These are phyloP conservation scores for Echinometra lucunter DNA, from an alignment of 53 echinoderm and acorn worm species.

Conservation along the genomic window DNA sequence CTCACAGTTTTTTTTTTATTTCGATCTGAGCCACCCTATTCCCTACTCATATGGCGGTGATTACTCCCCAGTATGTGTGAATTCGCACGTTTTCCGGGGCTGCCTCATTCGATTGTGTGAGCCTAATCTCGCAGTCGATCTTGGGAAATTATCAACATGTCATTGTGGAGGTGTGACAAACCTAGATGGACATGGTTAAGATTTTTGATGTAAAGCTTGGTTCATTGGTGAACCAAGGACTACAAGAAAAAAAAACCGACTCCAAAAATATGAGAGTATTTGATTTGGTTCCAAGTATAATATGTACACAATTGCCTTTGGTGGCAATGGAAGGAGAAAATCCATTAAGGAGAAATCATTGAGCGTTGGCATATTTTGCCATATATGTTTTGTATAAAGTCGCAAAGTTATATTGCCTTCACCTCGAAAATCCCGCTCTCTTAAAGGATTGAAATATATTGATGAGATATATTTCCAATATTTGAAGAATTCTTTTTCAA, in stretches of 20 bases:
- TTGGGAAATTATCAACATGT: neutral
- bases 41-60: neutral
- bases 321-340: neutral
- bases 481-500: too few relatives aligned
- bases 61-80: neutral
- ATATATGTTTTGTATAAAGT: neutral
- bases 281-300: neutral
- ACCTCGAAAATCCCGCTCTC: neutral
- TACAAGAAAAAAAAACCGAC: neutral
- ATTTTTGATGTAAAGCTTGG: neutral
- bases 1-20: neutral
- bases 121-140: conserved; percentile 3
- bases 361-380: neutral
- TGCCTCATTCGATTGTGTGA: neutral
- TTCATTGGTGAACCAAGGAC: neutral
- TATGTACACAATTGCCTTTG: neutral
- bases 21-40: neutral
- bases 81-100: conserved; percentile 12
- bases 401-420: too few relatives aligned
- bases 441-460: neutral
- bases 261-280: neutral
- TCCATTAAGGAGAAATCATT: neutral
- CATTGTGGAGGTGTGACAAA: neutral
- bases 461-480: too few relatives aligned
- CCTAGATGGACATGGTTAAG: neutral